Evolutionary conservation across 2,113 vertebrate genomes (phyloP).

Genomic region (Cyprinodon variegatus): DNA sequence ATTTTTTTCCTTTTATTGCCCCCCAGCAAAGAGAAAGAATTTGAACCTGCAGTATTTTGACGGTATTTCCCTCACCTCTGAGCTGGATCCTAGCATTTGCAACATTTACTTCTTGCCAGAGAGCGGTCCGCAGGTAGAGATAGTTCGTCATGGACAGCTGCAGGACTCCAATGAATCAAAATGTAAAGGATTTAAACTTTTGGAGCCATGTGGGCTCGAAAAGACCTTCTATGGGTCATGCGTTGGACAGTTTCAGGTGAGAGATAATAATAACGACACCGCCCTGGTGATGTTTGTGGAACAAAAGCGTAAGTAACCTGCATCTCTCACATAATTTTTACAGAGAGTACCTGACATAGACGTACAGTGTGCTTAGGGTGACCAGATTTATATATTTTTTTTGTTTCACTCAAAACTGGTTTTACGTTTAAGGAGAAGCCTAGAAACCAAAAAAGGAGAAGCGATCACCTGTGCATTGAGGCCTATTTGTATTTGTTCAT

Average conservation of each 20-base stretch:
- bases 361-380: no score
- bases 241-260: conserved; percentile 3
- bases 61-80: rapidly evolving
- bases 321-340: no score
- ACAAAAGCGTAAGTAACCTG: conserved; percentile 14
- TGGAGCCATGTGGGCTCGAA: conserved; percentile 24
- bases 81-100: conserved; percentile 11
- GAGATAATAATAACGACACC: conserved; percentile 4
- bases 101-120: conserved; percentile 39
- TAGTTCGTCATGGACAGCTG: conserved; percentile 6
- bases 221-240: background rate
- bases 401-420: no score
- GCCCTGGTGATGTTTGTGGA: background rate
- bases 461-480: no score
- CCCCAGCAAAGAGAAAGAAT: background rate
- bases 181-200: background rate
- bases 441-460: no score
- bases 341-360: no score
- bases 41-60: rapidly evolving
- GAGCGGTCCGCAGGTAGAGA: rapidly evolving
- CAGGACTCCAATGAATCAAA: rapidly evolving
- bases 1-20: background rate
- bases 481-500: no score
- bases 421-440: no score
- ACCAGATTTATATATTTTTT: no score